phyloP scores from a whole-genome alignment of 2,797 vertebrate species.

The Chrysocyon brachyurus region DNA sequence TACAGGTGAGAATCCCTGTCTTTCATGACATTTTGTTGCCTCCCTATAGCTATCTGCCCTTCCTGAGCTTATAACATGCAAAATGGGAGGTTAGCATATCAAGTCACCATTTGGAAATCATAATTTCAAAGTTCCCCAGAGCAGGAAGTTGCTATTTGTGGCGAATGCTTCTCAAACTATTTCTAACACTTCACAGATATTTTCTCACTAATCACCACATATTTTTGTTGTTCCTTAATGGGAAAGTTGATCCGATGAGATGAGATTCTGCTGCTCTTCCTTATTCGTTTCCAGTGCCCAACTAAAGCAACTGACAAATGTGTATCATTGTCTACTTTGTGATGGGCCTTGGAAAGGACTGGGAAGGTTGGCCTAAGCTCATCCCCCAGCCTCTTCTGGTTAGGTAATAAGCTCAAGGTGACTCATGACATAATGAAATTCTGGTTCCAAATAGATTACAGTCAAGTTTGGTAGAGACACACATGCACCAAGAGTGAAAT shows the following conservation, averaged over 20 bases:
- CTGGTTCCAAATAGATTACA: not conserved
- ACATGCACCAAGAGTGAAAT: not conserved
- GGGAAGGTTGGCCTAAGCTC: not conserved
- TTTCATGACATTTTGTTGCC: not conserved
- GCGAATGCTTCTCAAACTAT: constrained; percentile 38
- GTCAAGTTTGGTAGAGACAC: not conserved
- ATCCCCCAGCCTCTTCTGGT: not conserved
- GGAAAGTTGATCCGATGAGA: not conserved
- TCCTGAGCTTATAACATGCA: not conserved
- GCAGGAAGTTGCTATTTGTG: constrained; percentile 56
- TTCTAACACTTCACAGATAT: constrained; percentile 54
- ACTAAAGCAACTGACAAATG: not conserved
- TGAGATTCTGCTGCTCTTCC: not conserved
- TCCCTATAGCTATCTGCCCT: not conserved
- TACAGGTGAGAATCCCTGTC: not conserved
- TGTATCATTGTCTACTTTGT: not conserved
- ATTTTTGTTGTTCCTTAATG: not conserved
- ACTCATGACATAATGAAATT: not conserved
- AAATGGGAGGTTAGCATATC: constrained; percentile 30
- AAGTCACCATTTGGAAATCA: constrained; percentile 53
- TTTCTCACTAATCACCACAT: constrained; percentile 37
- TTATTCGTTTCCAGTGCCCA: not conserved
- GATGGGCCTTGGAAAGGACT: not conserved
- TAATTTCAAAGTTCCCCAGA: constrained; percentile 40
- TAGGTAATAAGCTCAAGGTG: not conserved